Percentiles rank a stretch among this genome's conserved stretches.
phyloP scores from a whole-genome alignment of 1,140 invertebrate genomes.

The Drosophila watanabei region DNA sequence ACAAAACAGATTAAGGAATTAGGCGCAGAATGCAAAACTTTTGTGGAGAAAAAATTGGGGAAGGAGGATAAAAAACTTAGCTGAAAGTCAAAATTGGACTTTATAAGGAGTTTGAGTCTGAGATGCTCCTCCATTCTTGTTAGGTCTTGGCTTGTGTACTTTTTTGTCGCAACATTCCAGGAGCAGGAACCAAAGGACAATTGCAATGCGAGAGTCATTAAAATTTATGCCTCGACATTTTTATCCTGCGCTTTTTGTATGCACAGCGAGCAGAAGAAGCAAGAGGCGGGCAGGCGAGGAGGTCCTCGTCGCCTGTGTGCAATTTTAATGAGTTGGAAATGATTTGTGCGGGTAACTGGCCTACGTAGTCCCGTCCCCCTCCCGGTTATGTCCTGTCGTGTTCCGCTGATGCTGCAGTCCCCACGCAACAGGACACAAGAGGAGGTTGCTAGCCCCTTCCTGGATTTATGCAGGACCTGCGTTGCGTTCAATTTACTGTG shows the following conservation, averaged over 20 bases:
- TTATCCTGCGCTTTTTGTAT: conserved; percentile 22
- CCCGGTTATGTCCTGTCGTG: conserved; percentile 11
- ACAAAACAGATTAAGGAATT: conserved; percentile 70
- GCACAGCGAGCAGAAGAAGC: conserved; percentile 5
- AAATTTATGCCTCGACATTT: conserved; percentile 67
- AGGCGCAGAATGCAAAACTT: conserved; percentile 39
- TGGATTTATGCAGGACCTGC: conserved; percentile 4
- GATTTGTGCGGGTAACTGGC: conserved; percentile 79
- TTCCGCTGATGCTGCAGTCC: conserved; percentile 37
- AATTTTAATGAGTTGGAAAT: conserved; percentile 84
- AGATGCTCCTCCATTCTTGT: conserved; percentile 46
- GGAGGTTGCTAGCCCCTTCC: conserved; percentile 8
- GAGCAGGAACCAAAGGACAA: conserved; percentile 59
- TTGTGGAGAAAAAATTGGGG: conserved; percentile 15
- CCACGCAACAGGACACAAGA: conserved; percentile 52
- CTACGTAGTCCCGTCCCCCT: conserved; percentile 4
- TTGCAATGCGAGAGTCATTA: conserved; percentile 79
- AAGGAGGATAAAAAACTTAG: conserved; percentile 67
- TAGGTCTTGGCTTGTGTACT: conserved; percentile 24
- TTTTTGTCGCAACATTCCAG: conserved; percentile 42
- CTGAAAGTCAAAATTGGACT: conserved; percentile 70
- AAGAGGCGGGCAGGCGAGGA: conserved; percentile 5
- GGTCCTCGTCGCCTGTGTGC: conserved; percentile 49
- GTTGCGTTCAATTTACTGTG: conserved; percentile 63
- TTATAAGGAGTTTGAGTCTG: conserved; percentile 26